Conservation (phyloP, 92 coral and sea anemone species). For the Paramuricea clavata region DNA sequence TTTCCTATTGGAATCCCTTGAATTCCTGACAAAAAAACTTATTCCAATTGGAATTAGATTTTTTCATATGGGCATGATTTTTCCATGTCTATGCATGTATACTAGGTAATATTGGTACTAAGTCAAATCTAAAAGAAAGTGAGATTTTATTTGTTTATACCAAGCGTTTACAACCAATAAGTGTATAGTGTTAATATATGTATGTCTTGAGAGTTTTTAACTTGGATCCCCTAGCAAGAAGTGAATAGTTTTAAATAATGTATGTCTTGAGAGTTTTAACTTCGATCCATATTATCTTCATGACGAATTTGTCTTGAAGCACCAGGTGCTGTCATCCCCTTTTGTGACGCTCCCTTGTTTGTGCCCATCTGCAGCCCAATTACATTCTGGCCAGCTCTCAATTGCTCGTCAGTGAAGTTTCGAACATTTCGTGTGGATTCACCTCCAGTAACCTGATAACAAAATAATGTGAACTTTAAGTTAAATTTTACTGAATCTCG, state of each 20-base stretch:
- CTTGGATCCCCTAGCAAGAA: neutral
- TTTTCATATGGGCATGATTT: no score
- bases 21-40: no score
- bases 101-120: neutral
- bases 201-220: no score
- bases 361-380: conserved; percentile 93
- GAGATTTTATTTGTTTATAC: neutral
- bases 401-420: conserved; percentile 77
- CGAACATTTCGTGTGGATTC: conserved; percentile 81
- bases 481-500: no score
- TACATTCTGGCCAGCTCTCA: conserved; percentile 69
- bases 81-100: no score
- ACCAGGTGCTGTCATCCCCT: conserved; percentile 60
- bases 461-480: neutral
- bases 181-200: no score
- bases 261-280: neutral
- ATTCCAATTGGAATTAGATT: no score
- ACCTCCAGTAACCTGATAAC: conserved; percentile 31
- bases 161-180: neutral
- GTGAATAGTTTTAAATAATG: neutral
- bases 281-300: conserved; percentile 1
- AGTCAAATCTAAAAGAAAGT: neutral
- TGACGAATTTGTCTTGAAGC: conserved; percentile 12
- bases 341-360: conserved; percentile 83
- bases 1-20: no score